Conservation (phyloP, 2,888 invertebrate species). For the Gymnocheta viridis region DNA sequence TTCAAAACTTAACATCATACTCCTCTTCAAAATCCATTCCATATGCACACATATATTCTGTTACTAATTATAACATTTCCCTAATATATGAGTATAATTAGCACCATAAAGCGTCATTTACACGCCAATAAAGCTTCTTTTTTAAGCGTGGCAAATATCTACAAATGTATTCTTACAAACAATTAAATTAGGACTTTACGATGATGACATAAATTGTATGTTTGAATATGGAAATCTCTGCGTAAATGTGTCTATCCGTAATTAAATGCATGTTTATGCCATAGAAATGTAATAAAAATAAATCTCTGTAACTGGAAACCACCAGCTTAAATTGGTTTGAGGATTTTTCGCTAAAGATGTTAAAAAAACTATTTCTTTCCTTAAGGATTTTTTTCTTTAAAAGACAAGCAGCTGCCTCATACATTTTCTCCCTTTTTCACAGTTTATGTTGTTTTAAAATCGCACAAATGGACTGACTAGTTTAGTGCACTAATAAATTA, state of each 20-base stretch:
- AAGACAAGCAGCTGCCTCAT: neutral
- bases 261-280: slow-evolving; percentile 37
- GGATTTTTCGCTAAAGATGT: too few species aligned
- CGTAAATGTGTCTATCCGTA: neutral
- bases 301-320: slow-evolving; percentile 3
- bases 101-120: slow-evolving; percentile 36
- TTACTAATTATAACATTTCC: slow-evolving; percentile 26
- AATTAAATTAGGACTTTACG: slow-evolving; percentile 37
- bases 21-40: neutral
- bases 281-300: slow-evolving; percentile 34
- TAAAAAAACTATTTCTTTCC: too few species aligned
- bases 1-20: neutral
- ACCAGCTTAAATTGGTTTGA: neutral
- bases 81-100: slow-evolving; percentile 41
- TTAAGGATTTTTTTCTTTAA: too few species aligned
- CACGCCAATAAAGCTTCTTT: slow-evolving; percentile 29
- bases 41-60: neutral
- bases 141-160: slow-evolving; percentile 24
- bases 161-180: slow-evolving; percentile 8
- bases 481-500: slow-evolving; percentile 12
- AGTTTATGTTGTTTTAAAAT: neutral
- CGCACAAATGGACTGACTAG: slow-evolving; percentile 10
- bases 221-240: neutral
- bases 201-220: slow-evolving; percentile 25
- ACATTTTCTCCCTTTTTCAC: too few species aligned